These are phyloP conservation scores for Stercorarius parasiticus DNA, from an alignment of 2,113 vertebrate species.

Conservation along the genomic window DNA sequence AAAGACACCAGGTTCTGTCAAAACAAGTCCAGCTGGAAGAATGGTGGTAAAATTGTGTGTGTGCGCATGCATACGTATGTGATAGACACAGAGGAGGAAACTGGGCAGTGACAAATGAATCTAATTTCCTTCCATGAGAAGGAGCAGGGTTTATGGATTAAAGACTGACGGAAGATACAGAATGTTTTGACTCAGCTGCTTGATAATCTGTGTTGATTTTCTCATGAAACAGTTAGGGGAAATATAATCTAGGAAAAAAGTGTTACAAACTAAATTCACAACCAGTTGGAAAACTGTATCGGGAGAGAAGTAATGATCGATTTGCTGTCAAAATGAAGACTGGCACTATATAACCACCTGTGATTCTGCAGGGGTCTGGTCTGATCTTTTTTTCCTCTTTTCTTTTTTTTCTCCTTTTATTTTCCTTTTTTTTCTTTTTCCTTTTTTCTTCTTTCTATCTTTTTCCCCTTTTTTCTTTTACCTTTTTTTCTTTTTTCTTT, in stretches of 20 bases:
- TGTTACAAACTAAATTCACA: background rate
- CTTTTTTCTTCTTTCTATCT: too few species aligned
- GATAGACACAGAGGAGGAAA: background rate
- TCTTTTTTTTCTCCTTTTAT: background rate
- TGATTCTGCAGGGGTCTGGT: background rate
- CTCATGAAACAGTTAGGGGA: background rate
- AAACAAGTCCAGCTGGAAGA: background rate
- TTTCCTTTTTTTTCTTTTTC: too few species aligned
- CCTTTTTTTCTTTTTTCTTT: too few species aligned
- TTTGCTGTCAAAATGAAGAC: background rate
- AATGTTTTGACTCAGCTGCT: background rate
- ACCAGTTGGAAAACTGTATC: background rate
- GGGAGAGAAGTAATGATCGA: background rate
- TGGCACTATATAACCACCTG: background rate
- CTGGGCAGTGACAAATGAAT: background rate
- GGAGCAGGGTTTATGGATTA: background rate
- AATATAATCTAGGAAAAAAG: background rate
- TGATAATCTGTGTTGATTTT: background rate
- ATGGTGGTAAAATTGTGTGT: background rate
- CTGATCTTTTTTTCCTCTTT: background rate
- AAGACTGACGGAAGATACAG: background rate
- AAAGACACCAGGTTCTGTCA: background rate
- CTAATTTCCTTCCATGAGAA: background rate
- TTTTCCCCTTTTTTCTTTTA: too few species aligned
- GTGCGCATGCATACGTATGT: accelerated